Evolutionary conservation across 2,888 invertebrate genomes (phyloP).

Genomic region (Steinernema carpocapsae): DNA sequence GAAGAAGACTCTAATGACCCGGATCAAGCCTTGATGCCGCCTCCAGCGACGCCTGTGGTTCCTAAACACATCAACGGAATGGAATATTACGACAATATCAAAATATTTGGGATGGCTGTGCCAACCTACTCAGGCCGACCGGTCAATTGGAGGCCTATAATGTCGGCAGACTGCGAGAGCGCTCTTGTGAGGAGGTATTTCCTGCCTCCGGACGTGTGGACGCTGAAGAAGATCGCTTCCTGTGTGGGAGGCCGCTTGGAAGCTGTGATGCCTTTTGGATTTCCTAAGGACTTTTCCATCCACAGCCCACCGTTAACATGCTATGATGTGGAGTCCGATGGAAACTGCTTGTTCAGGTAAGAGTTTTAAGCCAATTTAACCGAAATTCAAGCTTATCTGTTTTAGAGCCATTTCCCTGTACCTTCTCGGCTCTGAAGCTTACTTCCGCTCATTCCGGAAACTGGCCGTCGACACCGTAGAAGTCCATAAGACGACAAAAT

Average conservation of each 20-base stretch:
- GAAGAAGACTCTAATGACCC: no score
- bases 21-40: no score
- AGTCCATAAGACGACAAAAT: neutral
- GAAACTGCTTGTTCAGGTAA: slow-evolving; percentile 14
- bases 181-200: neutral
- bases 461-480: slow-evolving; percentile 8
- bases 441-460: neutral
- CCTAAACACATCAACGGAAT: no score
- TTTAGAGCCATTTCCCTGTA: slow-evolving; percentile 7
- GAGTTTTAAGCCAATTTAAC: no score
- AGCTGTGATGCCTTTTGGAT: slow-evolving; percentile 6
- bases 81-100: slow-evolving; percentile 1
- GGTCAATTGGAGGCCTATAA: neutral
- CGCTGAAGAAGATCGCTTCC: slow-evolving; percentile 3
- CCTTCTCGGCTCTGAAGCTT: neutral
- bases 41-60: no score
- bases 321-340: slow-evolving; percentile 10
- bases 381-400: neutral
- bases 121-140: slow-evolving; percentile 3
- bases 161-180: neutral
- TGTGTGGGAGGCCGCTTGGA: neutral
- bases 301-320: slow-evolving; percentile 3
- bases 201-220: slow-evolving; percentile 12
- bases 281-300: slow-evolving; percentile 17
- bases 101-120: neutral